Evolutionary conservation across 2,113 vertebrate species (phyloP).

Genomic region (Columba janthina): DNA sequence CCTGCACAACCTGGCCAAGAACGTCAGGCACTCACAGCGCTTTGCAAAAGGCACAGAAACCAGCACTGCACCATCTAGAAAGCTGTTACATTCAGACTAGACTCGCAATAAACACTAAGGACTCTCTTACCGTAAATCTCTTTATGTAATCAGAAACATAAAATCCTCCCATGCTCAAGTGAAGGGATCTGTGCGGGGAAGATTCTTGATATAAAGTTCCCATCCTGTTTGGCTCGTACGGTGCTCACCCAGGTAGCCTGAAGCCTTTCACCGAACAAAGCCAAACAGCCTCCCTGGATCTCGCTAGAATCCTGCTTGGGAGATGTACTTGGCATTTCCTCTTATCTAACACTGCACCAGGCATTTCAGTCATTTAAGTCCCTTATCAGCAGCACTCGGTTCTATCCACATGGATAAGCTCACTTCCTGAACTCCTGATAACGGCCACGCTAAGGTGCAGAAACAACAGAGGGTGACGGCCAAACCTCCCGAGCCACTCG

Average conservation of each 20-base stretch:
- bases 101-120: background rate
- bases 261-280: conserved; percentile 45
- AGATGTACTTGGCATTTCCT: conserved; percentile 73
- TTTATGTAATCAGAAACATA: conserved; percentile 79
- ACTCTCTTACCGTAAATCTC: conserved; percentile 80
- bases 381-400: conserved; percentile 67
- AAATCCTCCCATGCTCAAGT: conserved; percentile 76
- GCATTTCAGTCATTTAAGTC: conserved; percentile 68
- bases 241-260: background rate
- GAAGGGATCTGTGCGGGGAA: conserved; percentile 65
- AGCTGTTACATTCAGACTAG: background rate
- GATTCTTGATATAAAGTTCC: conserved; percentile 74
- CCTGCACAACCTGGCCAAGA: background rate
- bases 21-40: background rate
- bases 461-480: conserved; percentile 21
- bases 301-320: conserved; percentile 55
- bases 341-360: conserved; percentile 76
- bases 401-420: conserved; percentile 57
- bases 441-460: background rate
- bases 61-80: background rate
- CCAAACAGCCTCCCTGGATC: conserved; percentile 5
- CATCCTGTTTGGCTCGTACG: conserved; percentile 64
- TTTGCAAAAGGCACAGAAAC: background rate
- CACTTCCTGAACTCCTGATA: conserved; percentile 77
- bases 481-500: background rate